Evolutionary conservation across 2,888 invertebrate genomes (phyloP).

Genomic region (Esperia sulphurella): DNA sequence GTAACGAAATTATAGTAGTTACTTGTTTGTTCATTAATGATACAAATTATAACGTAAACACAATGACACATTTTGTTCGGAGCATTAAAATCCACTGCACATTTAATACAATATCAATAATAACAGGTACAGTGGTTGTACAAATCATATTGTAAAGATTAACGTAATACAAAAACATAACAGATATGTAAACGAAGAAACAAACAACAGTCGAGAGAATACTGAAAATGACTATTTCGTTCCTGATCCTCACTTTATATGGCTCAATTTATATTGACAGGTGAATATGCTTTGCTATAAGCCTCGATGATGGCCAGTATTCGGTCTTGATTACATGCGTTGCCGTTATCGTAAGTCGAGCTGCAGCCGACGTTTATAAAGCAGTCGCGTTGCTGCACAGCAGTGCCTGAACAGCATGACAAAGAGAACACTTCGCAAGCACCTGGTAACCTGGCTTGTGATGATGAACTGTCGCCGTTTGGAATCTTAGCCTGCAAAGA

Average conservation of each 20-base stretch:
- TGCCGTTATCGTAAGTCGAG: constrained; percentile 25
- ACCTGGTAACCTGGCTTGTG: constrained; percentile 17
- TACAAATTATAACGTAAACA: no score
- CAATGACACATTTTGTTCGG: no score
- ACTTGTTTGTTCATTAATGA: no score
- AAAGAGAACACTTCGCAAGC: constrained; percentile 53
- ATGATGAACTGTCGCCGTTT: not conserved
- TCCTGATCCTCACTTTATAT: not conserved
- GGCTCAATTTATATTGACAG: constrained; percentile 26
- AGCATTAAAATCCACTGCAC: no score
- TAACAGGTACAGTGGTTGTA: not conserved
- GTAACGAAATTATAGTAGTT: no score
- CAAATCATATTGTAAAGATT: not conserved
- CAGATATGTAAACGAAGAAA: constrained; percentile 15
- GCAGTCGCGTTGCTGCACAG: constrained; percentile 33
- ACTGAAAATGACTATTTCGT: constrained; percentile 30
- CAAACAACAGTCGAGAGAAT: constrained; percentile 23
- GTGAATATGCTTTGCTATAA: constrained; percentile 43
- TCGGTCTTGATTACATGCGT: constrained; percentile 33
- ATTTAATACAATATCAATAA: no score
- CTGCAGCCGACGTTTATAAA: constrained; percentile 43
- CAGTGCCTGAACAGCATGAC: constrained; percentile 41
- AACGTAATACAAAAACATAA: constrained; percentile 13
- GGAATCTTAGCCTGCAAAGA: not conserved
- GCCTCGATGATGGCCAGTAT: constrained; percentile 38